These are phyloP conservation scores for Nilaparvata lugens DNA, from an alignment of 1,140 invertebrate species.

Conservation along the genomic window DNA sequence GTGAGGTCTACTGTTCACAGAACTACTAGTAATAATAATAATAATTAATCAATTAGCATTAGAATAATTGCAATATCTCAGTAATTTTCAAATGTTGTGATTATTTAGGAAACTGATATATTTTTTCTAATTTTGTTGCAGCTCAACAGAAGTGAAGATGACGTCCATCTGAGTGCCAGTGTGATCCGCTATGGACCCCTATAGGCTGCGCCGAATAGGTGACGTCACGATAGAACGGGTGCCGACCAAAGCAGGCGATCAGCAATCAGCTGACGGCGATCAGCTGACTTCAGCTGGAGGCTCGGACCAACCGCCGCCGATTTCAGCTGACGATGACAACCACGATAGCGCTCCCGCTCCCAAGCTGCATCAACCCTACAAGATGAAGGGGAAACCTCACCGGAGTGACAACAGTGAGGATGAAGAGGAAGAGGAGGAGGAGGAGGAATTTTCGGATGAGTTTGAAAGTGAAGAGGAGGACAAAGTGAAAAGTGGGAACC, in stretches of 20 bases:
- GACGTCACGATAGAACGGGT: slow-evolving; percentile 45
- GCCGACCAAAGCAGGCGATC: slow-evolving; percentile 27
- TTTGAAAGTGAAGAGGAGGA: slow-evolving; percentile 19
- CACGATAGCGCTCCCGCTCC: not conserved
- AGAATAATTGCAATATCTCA: no score
- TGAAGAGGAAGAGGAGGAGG: slow-evolving; percentile 31
- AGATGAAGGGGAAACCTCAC: slow-evolving; percentile 36
- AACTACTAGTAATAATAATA: no score
- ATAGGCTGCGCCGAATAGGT: slow-evolving; percentile 39
- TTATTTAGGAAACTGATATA: no score
- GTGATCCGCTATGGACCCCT: slow-evolving; percentile 22
- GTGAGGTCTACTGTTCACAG: no score
- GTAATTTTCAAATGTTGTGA: no score
- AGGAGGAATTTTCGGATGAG: slow-evolving; percentile 28
- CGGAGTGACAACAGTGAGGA: slow-evolving; percentile 29
- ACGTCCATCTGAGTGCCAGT: no score
- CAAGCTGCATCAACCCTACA: slow-evolving; percentile 37
- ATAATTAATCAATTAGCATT: no score
- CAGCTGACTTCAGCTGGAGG: slow-evolving; percentile 14
- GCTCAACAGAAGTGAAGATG: no score
- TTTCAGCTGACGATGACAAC: not conserved
- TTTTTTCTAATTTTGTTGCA: no score
- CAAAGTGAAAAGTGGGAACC: slow-evolving; percentile 34
- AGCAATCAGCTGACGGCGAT: not conserved
- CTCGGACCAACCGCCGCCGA: slow-evolving; percentile 9